Evolutionary conservation across 2,113 vertebrate genomes (phyloP).

Genomic region (Myotis yumanensis): DNA sequence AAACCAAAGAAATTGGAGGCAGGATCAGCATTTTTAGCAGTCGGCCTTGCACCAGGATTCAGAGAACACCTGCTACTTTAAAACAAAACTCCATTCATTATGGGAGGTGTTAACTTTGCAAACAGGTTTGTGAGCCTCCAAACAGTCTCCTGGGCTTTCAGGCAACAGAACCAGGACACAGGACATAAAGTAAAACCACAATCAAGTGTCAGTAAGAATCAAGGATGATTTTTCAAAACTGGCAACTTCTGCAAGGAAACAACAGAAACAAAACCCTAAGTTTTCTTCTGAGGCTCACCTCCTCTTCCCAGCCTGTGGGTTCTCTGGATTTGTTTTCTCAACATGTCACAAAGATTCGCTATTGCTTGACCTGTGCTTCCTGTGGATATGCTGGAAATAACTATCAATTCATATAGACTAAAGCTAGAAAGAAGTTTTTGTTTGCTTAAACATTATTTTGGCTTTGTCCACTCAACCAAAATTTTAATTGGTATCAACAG

Average conservation of each 20-base stretch:
- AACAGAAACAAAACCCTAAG: background rate
- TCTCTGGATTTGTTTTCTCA: slow-evolving; percentile 23
- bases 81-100: slow-evolving; percentile 58
- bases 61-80: slow-evolving; percentile 51
- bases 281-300: background rate
- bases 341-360: background rate
- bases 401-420: background rate
- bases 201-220: background rate
- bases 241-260: background rate
- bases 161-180: background rate
- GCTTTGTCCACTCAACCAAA: slow-evolving; percentile 2
- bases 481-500: background rate
- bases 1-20: background rate
- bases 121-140: slow-evolving; percentile 35
- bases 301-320: background rate
- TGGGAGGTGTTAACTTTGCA: background rate
- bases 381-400: background rate
- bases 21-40: slow-evolving; percentile 1
- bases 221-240: background rate
- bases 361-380: background rate
- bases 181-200: background rate
- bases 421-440: background rate
- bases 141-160: slow-evolving; percentile 5
- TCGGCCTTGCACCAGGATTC: background rate
- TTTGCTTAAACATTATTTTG: background rate